These are phyloP conservation scores for Mastomys natalensis DNA, from an alignment of 2,113 vertebrate species.

Conservation along the genomic window DNA sequence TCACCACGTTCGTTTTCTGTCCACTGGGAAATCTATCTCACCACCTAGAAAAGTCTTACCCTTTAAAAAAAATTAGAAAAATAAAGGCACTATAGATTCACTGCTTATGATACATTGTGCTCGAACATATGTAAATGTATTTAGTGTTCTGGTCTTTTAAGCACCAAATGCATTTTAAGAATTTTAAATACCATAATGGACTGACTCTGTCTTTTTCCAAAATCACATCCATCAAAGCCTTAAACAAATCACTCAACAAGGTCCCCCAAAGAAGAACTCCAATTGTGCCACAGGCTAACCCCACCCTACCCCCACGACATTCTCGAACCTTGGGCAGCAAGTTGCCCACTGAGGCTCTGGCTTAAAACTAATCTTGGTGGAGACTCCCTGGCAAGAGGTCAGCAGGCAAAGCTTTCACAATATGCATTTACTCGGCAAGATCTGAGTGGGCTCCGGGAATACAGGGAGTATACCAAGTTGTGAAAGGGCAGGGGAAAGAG, in stretches of 20 bases:
- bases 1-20: background rate
- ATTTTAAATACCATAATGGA: background rate
- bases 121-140: constrained; percentile 2
- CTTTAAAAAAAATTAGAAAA: constrained; percentile 20
- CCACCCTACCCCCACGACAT: background rate
- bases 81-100: background rate
- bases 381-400: constrained; percentile 69
- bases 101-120: background rate
- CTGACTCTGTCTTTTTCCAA: background rate
- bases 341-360: background rate
- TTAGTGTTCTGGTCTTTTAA: constrained; percentile 57
- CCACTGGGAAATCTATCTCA: background rate
- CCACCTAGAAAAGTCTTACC: constrained; percentile 13
- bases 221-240: background rate
- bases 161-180: background rate
- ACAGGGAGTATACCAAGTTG: constrained; percentile 60
- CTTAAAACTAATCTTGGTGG: constrained; percentile 70
- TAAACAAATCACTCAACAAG: background rate
- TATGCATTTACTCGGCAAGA: constrained; percentile 13
- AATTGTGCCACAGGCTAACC: background rate
- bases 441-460: constrained; percentile 33
- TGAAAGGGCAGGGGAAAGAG: background rate
- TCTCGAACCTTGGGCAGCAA: background rate
- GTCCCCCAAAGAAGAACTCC: constrained; percentile 29
- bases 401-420: constrained; percentile 45